These are phyloP conservation scores for Calephelis perditalis DNA, from an alignment of 2,888 invertebrate genomes.

Conservation along the genomic window DNA sequence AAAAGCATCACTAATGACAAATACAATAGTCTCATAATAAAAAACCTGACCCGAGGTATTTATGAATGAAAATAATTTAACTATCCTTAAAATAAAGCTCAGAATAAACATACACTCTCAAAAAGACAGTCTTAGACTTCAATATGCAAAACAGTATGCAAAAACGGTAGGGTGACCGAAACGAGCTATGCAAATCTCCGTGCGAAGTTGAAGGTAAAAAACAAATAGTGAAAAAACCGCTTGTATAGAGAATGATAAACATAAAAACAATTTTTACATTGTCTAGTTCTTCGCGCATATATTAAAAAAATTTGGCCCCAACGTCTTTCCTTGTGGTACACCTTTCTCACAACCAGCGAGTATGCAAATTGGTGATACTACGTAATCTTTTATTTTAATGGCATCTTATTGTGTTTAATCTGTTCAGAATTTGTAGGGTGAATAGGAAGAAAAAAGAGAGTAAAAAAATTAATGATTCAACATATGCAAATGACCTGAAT, in stretches of 20 bases:
- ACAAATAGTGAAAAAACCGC: slow-evolving; percentile 69
- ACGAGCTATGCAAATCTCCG: slow-evolving; percentile 75
- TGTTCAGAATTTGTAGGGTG: slow-evolving; percentile 56
- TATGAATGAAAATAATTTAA: slow-evolving; percentile 60
- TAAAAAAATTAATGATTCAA: slow-evolving; percentile 66
- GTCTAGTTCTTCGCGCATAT: slow-evolving; percentile 51
- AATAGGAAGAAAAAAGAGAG: slow-evolving; percentile 46
- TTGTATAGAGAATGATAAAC: slow-evolving; percentile 67
- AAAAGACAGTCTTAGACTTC: slow-evolving; percentile 58
- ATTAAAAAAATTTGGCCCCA: slow-evolving; percentile 52
- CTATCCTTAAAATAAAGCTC: slow-evolving; percentile 68
- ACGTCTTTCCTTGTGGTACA: slow-evolving; percentile 50
- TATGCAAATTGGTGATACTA: slow-evolving; percentile 67
- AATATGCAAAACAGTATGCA: slow-evolving; percentile 66
- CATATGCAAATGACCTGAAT: slow-evolving; percentile 64
- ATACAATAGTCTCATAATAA: slow-evolving; percentile 50
- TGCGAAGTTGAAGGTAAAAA: slow-evolving; percentile 71
- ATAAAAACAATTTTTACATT: slow-evolving; percentile 70
- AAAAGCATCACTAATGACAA: slow-evolving; percentile 63
- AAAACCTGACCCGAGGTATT: slow-evolving; percentile 63
- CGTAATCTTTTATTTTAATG: slow-evolving; percentile 77
- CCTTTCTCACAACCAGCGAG: slow-evolving; percentile 62
- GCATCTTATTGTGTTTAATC: slow-evolving; percentile 69
- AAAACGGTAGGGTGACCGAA: slow-evolving; percentile 51
- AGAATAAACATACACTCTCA: slow-evolving; percentile 62